These are phyloP conservation scores for Fulica atra DNA, from an alignment of 2,113 vertebrate species.

Conservation along the genomic window DNA sequence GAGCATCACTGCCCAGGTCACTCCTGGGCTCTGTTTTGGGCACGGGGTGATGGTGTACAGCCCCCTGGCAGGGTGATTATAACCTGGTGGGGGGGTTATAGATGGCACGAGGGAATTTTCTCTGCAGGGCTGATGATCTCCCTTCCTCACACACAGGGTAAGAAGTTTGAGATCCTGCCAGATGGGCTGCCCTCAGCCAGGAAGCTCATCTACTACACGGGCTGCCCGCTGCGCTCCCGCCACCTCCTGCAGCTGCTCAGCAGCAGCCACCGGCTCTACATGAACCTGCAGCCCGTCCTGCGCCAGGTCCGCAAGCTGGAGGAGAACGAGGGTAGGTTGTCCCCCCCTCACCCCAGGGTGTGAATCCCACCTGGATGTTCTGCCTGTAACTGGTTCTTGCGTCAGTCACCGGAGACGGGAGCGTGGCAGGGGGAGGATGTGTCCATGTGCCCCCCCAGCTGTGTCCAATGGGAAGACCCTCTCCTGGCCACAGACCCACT, in stretches of 20 bases:
- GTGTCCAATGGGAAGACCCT: neutral
- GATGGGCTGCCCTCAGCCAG: conserved; percentile 94
- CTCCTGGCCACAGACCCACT: accelerated
- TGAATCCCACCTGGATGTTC: accelerated
- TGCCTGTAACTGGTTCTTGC: accelerated
- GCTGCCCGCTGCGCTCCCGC: conserved; percentile 90
- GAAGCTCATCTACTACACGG: conserved; percentile 97
- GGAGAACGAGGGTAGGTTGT: conserved; percentile 89
- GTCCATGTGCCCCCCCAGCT: accelerated
- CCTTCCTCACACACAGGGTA: conserved; percentile 79
- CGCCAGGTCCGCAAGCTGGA: conserved; percentile 93
- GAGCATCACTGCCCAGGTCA: accelerated
- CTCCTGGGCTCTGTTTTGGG: neutral
- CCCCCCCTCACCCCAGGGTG: accelerated
- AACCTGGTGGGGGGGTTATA: accelerated
- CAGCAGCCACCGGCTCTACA: conserved; percentile 97
- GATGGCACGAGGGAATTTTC: accelerated
- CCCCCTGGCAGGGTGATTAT: accelerated
- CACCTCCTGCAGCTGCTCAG: conserved; percentile 97
- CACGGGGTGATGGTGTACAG: accelerated
- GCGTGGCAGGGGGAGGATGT: neutral
- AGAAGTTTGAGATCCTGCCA: conserved; percentile 97
- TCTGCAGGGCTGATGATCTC: accelerated
- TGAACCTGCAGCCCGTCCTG: conserved; percentile 95
- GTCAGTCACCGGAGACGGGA: neutral